Base-by-base conservation (phyloP, 2,113 vertebrate genomes). In the Psittacus erithacus region DNA sequence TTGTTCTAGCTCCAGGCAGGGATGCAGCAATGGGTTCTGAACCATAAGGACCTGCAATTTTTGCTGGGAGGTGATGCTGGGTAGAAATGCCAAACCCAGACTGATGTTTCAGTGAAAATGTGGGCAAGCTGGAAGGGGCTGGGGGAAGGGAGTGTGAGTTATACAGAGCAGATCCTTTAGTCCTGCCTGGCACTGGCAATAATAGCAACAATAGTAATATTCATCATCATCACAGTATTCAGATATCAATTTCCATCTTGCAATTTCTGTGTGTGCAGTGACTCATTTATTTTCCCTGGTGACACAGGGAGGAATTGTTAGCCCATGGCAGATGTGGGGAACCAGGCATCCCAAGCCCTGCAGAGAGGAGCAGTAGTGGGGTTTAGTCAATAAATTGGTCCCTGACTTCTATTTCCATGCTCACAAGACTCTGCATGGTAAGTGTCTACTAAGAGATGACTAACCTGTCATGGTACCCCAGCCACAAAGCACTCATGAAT, bases 151-250 rank as follows among this genome's bases (percentile, higher is more conserved):
- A 85, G 53, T 8, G 1, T 12, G 49, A 91, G 28, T 82, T 92
- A n/a, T 43, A 79, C 33, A 87, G 88, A 96, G 35, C 67, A 86
- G 86, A 94, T 69, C 74, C 46, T 91, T 92, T 94, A 92, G 88
- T 75, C 62, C 74, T 71, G 65, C 88, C 69, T 93, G 94, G 91
- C 63, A 15, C 35, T 50, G 64, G 86, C 62, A 87, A n/a, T 86
- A 79, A 27, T 33, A 88, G 67, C 88, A 89, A 96, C 92, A 96
- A 93, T 96, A 90, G 95, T 64, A 95, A 97, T 95, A 96, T 95
- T 97, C 93, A 95, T 95, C 89, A 71, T 78, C 91, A 92, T 91
- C 77, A 73, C 41, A 84, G 86, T 52, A 64, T 88, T 92, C 95
- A 75, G 77, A 91, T 89, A 91, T 87, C 96, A 91, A n/a, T 93